Conservation (phyloP, 2,797 vertebrate species). For the Rhinatrema bivittatum region DNA sequence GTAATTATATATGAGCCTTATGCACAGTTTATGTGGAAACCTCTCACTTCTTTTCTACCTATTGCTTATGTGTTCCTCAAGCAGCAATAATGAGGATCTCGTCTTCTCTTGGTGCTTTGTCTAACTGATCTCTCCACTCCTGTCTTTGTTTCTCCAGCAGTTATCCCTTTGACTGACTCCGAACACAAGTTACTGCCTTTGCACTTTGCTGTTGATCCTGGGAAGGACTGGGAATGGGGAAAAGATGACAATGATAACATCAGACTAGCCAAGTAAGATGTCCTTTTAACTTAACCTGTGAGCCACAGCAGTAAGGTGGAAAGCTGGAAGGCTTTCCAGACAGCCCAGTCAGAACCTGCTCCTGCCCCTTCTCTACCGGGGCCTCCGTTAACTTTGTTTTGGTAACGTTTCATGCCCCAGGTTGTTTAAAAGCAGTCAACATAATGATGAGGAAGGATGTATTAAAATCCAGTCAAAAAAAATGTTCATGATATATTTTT, state of each 20-base stretch:
- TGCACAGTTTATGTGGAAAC: too few species aligned
- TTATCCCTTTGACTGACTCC: conserved; percentile 95
- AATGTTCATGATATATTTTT: too few species aligned
- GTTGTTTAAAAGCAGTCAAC: too few species aligned
- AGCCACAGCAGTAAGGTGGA: conserved; percentile 9
- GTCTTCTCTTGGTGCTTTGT: conserved; percentile 1
- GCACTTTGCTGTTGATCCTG: conserved; percentile 96
- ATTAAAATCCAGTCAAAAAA: too few species aligned
- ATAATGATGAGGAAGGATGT: too few species aligned
- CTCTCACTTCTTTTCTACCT: neutral
- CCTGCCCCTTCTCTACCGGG: too few species aligned
- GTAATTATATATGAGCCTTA: too few species aligned
- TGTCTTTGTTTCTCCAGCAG: conserved; percentile 65
- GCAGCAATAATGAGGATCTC: too few species aligned
- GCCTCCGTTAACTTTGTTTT: too few species aligned
- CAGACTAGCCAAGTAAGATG: conserved; percentile 87
- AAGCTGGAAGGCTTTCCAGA: too few species aligned
- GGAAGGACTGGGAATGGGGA: conserved; percentile 95
- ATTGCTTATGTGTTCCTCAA: neutral
- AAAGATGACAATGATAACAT: conserved; percentile 91
- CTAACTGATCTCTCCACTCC: neutral
- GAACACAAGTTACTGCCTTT: conserved; percentile 96
- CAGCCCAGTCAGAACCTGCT: too few species aligned
- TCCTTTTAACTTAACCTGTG: conserved; percentile 5
- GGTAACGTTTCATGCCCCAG: too few species aligned